Percentiles rank a stretch among this genome's conserved stretches.
Evolutionary conservation across 2,888 invertebrate species (phyloP).

Genomic region (Piscicola geometra): DNA sequence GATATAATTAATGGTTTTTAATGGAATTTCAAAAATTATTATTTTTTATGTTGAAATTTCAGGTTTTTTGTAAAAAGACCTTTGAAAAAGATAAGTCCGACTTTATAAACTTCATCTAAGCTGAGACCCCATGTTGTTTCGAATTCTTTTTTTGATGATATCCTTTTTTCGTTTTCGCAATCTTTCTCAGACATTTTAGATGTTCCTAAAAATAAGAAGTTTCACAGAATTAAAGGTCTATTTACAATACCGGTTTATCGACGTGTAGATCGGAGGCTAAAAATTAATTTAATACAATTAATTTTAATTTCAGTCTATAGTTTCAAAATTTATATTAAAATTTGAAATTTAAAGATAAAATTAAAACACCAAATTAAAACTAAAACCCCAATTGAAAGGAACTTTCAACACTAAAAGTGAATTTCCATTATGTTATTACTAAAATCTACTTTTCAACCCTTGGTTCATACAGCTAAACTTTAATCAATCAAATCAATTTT

Average conservation of each 20-base stretch:
- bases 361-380: too few relatives aligned
- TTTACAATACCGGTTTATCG: background rate
- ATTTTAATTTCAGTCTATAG: too few relatives aligned
- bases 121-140: conserved; percentile 56
- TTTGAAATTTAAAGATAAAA: too few relatives aligned
- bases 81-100: conserved; percentile 86
- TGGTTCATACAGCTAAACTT: too few relatives aligned
- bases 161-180: background rate
- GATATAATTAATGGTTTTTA: background rate
- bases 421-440: too few relatives aligned
- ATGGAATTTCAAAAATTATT: too few relatives aligned
- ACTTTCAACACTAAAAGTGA: too few relatives aligned
- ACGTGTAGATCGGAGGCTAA: background rate
- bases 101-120: conserved; percentile 74
- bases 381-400: too few relatives aligned
- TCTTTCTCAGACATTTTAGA: background rate
- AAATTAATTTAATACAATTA: background rate
- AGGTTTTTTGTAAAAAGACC: conserved; percentile 63
- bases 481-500: too few relatives aligned
- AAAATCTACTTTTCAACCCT: too few relatives aligned
- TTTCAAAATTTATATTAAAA: too few relatives aligned
- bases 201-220: background rate
- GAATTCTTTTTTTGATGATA: background rate
- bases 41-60: too few relatives aligned
- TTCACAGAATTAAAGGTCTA: background rate